Evolutionary conservation across 2,797 vertebrate genomes (phyloP).

Genomic region (Epinephelus malabaricus): DNA sequence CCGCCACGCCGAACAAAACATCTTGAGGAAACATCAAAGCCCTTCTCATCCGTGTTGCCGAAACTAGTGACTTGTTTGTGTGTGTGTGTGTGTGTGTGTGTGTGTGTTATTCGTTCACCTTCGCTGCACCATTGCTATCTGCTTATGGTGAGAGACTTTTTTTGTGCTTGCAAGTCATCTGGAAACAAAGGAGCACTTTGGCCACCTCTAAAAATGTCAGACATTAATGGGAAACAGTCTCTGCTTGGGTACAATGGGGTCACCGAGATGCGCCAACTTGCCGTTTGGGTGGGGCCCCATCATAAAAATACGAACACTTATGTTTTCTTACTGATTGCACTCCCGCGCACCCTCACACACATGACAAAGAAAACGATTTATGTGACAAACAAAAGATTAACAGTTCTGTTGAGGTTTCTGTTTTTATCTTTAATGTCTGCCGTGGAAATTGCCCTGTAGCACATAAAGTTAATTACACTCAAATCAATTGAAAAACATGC

Average conservation of each 20-base stretch:
- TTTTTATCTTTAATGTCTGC: conserved; percentile 17
- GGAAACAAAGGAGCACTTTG: conserved; percentile 70
- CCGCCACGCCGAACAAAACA: conserved; percentile 80
- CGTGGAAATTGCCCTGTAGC: conserved; percentile 21
- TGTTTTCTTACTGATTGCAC: neutral
- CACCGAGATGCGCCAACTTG: conserved; percentile 6
- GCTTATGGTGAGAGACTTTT: conserved; percentile 52
- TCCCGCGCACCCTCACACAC: neutral
- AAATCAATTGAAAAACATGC: conserved; percentile 8
- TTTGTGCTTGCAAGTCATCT: conserved; percentile 66
- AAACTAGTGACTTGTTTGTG: conserved; percentile 23
- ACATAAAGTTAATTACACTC: conserved; percentile 18
- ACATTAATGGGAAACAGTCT: conserved; percentile 53
- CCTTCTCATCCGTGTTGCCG: conserved; percentile 62
- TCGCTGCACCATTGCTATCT: conserved; percentile 44
- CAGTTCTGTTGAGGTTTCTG: conserved; percentile 9
- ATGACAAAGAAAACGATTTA: neutral
- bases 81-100: conserved; percentile 5
- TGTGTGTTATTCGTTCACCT: conserved; percentile 31
- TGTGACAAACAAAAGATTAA: conserved; percentile 7
- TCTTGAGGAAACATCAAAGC: conserved; percentile 87
- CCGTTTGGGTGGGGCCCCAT: conserved; percentile 15
- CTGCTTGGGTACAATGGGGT: conserved; percentile 30
- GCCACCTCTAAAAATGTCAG: conserved; percentile 54
- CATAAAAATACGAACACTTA: conserved; percentile 13